Conservation (phyloP, 2,113 vertebrate genomes). For the Carassius auratus region DNA sequence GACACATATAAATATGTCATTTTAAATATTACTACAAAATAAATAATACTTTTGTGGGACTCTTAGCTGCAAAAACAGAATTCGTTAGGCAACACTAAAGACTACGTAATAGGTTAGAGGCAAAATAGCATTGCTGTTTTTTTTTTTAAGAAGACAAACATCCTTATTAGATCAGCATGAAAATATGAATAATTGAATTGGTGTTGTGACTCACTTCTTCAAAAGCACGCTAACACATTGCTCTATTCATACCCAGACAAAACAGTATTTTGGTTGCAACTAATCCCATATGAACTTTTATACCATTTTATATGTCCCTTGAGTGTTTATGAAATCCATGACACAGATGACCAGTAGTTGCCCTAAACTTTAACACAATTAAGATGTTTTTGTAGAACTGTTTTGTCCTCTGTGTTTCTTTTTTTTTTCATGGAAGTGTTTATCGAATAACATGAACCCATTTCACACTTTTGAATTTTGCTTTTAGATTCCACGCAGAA, state of each 20-base stretch:
- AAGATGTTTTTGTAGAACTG: slow-evolving; percentile 29
- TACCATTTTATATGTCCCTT: slow-evolving; percentile 6
- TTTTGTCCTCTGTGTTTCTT: neutral
- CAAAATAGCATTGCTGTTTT: slow-evolving; percentile 13
- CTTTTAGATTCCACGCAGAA: slow-evolving; percentile 93
- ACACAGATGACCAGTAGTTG: slow-evolving; percentile 22
- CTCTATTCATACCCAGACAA: neutral
- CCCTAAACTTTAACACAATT: slow-evolving; percentile 46
- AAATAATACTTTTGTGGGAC: too few relatives aligned
- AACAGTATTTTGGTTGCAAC: slow-evolving; percentile 6
- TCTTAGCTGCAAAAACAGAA: neutral
- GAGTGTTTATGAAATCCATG: slow-evolving; percentile 12
- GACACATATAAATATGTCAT: too few relatives aligned
- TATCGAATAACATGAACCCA: slow-evolving; percentile 27
- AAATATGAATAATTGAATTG: slow-evolving; percentile 8
- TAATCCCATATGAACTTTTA: neutral
- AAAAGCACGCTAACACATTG: neutral
- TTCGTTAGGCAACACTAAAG: neutral
- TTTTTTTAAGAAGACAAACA: slow-evolving; percentile 27
- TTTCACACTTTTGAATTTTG: slow-evolving; percentile 52
- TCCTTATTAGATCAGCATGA: neutral
- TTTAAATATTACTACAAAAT: too few relatives aligned
- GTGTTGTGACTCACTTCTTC: neutral
- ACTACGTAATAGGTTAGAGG: slow-evolving; percentile 24
- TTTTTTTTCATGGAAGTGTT: slow-evolving; percentile 48